Evolutionary conservation across 2,113 vertebrate genomes (phyloP), one percentile per base, ranked within the genome.

Genomic region (Natator depressus): DNA sequence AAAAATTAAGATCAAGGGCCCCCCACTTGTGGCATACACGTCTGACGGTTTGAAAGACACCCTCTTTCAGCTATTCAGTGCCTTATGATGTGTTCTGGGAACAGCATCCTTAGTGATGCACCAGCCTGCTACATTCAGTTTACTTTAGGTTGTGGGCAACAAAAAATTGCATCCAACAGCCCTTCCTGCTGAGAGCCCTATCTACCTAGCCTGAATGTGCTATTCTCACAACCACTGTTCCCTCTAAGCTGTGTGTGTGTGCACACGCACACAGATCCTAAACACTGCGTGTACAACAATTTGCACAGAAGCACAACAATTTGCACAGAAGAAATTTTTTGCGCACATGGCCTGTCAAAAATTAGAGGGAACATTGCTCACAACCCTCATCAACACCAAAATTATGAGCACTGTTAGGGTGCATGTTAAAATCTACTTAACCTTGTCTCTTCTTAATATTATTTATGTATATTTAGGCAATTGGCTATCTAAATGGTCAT

Each of bases 61-160:
- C 19, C 72, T 80, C n/a, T 38, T 85, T 51, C 29, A 79, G 11
- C 7, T 46, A 5, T 8, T 42, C 19, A 47, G 38, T 78, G 16
- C 25, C 79, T 85, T 81, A 72, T 35, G 19, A 76, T n/a, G 12
- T 65, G 65, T 76, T 59, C 9, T 38, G 24, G 35, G 85, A 86
- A 59, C 0, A 19, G 24, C 42, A 51, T 65, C 8, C 10, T 1
- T 12, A 4, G 0, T 83, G 38, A 19, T 6, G 9, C 35, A n/a
- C 38, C 72, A 57, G 35, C 42, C 55, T 46, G 9, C 25, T 10
- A 46, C 16, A 35, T 14, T 10, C 11, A 8, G 42, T 12, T 27
- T 27, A 50, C 25, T 84, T 50, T 49, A 89, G 75, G 51, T 17
- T 50, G 24, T 0, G 14, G 62, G 16, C 20, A 20, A 49, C 29